A percentile compares a stretch with the other conserved stretches of the same genome.
phyloP scores from a whole-genome alignment of 64 coral and sea anemone genomes.

The Stylophora pistillata region DNA sequence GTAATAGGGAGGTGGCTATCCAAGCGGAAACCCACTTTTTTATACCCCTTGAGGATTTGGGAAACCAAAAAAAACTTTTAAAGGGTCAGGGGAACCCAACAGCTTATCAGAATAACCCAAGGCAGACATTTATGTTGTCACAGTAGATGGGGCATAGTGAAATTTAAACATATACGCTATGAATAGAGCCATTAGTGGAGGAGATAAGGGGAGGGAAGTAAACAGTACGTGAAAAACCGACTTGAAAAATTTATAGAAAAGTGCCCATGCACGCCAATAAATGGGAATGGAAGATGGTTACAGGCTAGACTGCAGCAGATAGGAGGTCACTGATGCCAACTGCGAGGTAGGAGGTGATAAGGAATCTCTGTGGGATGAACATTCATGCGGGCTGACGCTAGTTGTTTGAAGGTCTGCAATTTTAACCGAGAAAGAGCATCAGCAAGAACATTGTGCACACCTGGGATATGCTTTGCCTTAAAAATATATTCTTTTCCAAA shows the following conservation, averaged over 20 bases:
- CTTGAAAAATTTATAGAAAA: slow-evolving; percentile 22
- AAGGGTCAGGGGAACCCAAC: slow-evolving; percentile 36
- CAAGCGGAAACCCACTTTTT: too few species aligned
- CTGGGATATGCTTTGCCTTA: slow-evolving; percentile 25
- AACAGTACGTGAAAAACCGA: not conserved
- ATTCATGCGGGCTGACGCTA: slow-evolving; percentile 53
- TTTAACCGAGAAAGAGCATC: slow-evolving; percentile 42
- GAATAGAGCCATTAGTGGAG: slow-evolving; percentile 12
- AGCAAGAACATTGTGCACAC: slow-evolving; percentile 1
- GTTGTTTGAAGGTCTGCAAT: slow-evolving; percentile 33
- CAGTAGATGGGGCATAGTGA: slow-evolving; percentile 53
- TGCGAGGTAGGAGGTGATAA: not conserved
- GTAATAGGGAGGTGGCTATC: too few species aligned
- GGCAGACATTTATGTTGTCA: slow-evolving; percentile 39
- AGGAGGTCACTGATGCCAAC: not conserved
- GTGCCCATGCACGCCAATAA: slow-evolving; percentile 13
- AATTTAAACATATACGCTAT: slow-evolving; percentile 44
- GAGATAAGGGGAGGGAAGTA: not conserved
- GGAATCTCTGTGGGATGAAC: slow-evolving; percentile 33
- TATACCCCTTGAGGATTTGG: slow-evolving; percentile 71
- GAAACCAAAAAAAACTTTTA: slow-evolving; percentile 42
- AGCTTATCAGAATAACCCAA: slow-evolving; percentile 67
- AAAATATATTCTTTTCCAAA: slow-evolving; percentile 33
- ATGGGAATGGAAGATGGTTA: slow-evolving; percentile 21
- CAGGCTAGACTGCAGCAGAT: slow-evolving; percentile 12